Conservation (phyloP, 2,797 vertebrate genomes). For the Poeciliopsis paucimaculata region DNA sequence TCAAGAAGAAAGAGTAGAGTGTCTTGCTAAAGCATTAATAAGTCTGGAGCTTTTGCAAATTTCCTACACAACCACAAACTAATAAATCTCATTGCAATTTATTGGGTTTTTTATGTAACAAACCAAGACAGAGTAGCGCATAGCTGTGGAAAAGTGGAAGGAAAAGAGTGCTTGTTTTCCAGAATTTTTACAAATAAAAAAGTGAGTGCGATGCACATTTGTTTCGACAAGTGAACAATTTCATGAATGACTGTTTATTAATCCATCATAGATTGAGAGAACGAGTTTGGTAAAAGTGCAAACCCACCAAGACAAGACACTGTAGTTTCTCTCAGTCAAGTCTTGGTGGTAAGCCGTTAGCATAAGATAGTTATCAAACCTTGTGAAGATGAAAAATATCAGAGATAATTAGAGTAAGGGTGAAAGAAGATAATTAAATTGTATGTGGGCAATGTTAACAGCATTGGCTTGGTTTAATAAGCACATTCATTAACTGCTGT, state of each 20-base stretch:
- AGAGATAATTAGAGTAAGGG: conserved; percentile 71
- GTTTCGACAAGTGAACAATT: background rate
- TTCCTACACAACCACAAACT: background rate
- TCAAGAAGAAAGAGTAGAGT: background rate
- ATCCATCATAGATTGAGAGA: background rate
- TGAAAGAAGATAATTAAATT: conserved; percentile 75
- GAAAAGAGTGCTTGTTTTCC: background rate
- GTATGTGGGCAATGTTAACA: conserved; percentile 67
- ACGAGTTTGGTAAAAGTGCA: background rate
- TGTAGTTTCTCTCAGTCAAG: conserved; percentile 41
- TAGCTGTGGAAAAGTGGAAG: background rate
- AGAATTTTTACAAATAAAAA: background rate
- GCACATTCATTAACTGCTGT: conserved; percentile 70
- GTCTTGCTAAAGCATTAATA: background rate
- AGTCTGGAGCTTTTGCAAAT: background rate
- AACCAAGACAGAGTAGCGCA: background rate
- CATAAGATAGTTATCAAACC: conserved; percentile 71
- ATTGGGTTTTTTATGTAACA: background rate
- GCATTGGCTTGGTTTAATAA: conserved; percentile 68
- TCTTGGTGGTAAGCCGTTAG: conserved; percentile 60
- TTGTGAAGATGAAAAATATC: conserved; percentile 75
- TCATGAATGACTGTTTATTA: background rate
- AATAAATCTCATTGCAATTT: background rate
- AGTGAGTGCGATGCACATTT: background rate
- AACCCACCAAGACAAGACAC: background rate